These are phyloP conservation scores for Ambastaia sidthimunki DNA, from an alignment of 2,797 vertebrate genomes.

Conservation along the genomic window DNA sequence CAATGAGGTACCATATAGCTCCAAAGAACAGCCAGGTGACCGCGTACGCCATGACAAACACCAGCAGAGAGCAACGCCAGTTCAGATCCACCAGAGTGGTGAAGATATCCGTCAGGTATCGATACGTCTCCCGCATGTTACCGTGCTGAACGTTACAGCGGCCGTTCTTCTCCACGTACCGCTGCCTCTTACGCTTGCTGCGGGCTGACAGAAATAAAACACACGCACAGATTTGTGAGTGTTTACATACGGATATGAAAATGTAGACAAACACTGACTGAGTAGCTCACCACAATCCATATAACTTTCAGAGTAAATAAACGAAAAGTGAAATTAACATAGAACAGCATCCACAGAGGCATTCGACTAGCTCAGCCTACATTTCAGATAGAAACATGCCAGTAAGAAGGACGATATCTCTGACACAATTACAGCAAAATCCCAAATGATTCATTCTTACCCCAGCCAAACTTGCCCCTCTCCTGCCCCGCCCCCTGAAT, in stretches of 20 bases:
- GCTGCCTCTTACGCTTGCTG: slow-evolving; percentile 81
- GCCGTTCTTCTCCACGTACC: slow-evolving; percentile 96
- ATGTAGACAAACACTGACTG: background rate
- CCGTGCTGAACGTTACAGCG: slow-evolving; percentile 95
- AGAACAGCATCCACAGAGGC: slow-evolving; percentile 6
- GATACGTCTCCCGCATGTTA: slow-evolving; percentile 92
- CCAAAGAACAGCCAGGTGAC: slow-evolving; percentile 98
- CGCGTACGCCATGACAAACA: slow-evolving; percentile 95
- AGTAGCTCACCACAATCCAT: slow-evolving; percentile 37
- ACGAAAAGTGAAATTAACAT: background rate
- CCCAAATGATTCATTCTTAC: slow-evolving; percentile 68
- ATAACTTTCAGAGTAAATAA: background rate
- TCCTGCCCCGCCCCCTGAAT: slow-evolving; percentile 71
- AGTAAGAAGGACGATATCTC: background rate
- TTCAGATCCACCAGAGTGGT: slow-evolving; percentile 97
- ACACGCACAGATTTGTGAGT: too few species aligned
- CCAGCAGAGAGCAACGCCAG: slow-evolving; percentile 95
- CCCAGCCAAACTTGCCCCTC: slow-evolving; percentile 78
- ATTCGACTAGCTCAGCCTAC: background rate
- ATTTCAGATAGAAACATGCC: background rate
- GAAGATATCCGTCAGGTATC: slow-evolving; percentile 97
- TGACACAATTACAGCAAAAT: background rate
- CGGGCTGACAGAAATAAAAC: slow-evolving; percentile 64
- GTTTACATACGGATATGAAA: background rate
- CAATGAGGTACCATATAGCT: slow-evolving; percentile 97